Evolutionary conservation across 2,113 vertebrate species (phyloP), one percentile per base, ranked within the genome.

Genomic region (Puffinus mauretanicus): DNA sequence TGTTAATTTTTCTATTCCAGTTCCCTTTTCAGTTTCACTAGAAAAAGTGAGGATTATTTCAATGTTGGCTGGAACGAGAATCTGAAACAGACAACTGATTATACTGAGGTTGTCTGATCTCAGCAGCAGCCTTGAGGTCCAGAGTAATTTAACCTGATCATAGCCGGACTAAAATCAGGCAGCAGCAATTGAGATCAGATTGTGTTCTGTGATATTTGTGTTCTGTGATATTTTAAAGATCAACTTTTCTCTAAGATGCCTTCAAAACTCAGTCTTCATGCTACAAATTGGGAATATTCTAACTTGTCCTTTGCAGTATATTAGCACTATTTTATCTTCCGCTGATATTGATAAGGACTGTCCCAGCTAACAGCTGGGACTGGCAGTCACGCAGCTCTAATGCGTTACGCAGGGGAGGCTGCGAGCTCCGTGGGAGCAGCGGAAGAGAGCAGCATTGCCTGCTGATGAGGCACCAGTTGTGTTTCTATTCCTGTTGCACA

Each of bases 31-130:
- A 80, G 24, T 58, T 91, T 94, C 21, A 73, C 29, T 54, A 82
- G 86, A 76, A 93, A 95, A 93, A 81, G 52, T 69, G 77, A 82
- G 79, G 44, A 80, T 88, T 93, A 82, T 91, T 95, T 95, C 51
- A 54, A 0, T 40, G 51, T 51, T 94, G 72, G n/a, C 84, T 95
- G 61, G 71, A 66, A 91, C 55, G 24, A 70, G 62, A 91, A 58
- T 73, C 61, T 87, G 62, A 85, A 94, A 89, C 54, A 91, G 86
- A 81, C 79, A 89, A 24, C 65, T 89, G 77, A 76, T 96, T 93
- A 76, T 89, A 66, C 36, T 85, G 91, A 82, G 66, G 38, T 72
- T 73, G 89, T 87, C 78, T 94, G 54, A 83, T 80, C 78, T 87
- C 78, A 82, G 71, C 76, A 90, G 76, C 51, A 85, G 84, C 87